These are phyloP conservation scores for Sebastes umbrosus DNA, from an alignment of 2,797 vertebrate species.

Conservation along the genomic window DNA sequence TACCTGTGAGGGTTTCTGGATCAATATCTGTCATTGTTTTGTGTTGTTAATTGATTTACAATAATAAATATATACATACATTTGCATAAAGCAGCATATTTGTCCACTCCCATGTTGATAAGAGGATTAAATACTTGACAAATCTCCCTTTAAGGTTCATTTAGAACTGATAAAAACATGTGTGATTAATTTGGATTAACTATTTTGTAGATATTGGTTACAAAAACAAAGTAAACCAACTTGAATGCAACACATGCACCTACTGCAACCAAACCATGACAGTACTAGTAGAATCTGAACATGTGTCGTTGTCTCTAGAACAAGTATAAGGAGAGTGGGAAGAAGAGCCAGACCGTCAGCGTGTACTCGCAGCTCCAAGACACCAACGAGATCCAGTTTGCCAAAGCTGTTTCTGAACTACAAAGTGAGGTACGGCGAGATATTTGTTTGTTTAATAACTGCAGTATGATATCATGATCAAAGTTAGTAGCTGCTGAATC, in stretches of 20 bases:
- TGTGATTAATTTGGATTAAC: too few species aligned
- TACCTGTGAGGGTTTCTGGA: too few species aligned
- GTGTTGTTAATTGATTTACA: too few species aligned
- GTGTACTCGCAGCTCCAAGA: conserved; percentile 89
- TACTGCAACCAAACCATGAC: neutral
- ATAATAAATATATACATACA: too few species aligned
- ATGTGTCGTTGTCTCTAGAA: conserved; percentile 41
- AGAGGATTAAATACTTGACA: too few species aligned
- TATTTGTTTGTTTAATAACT: neutral
- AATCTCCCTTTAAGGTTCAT: too few species aligned
- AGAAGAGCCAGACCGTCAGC: conserved; percentile 79
- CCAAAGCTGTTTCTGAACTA: conserved; percentile 83
- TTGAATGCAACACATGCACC: neutral
- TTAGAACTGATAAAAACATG: too few species aligned
- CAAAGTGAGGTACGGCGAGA: conserved; percentile 87
- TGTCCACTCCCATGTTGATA: too few species aligned
- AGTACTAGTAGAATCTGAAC: neutral
- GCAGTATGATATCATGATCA: neutral
- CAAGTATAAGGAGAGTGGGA: conserved; percentile 86
- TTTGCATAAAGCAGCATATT: too few species aligned
- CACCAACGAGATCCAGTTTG: conserved; percentile 88
- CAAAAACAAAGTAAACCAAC: too few species aligned
- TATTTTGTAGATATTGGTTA: neutral
- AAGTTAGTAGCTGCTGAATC: too few species aligned
- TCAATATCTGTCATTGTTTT: too few species aligned